Evolutionary conservation across 1,140 invertebrate species (phyloP).

Genomic region (Oedothorax gibbosus): DNA sequence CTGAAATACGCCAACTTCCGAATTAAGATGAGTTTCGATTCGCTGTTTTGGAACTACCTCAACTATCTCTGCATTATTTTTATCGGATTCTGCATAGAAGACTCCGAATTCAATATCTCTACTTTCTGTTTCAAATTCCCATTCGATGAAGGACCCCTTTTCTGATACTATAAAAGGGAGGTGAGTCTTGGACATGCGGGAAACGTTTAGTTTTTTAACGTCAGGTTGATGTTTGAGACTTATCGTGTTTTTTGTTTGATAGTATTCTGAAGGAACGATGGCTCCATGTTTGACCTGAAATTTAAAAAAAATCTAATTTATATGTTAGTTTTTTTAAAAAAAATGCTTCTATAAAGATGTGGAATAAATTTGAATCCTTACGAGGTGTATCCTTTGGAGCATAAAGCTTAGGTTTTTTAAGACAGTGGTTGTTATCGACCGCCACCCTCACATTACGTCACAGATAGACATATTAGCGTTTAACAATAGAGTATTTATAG

Average conservation of each 20-base stretch:
- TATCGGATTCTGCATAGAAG: slow-evolving; percentile 70
- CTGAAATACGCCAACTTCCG: slow-evolving; percentile 81
- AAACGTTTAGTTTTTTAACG: slow-evolving; percentile 7
- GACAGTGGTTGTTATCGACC: too few relatives aligned
- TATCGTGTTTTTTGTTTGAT: slow-evolving; percentile 69
- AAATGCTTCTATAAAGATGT: too few relatives aligned
- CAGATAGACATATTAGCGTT: too few relatives aligned
- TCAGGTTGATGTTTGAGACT: slow-evolving; percentile 1
- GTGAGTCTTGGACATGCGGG: slow-evolving; percentile 19
- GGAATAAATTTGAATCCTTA: too few relatives aligned
- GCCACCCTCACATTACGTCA: too few relatives aligned
- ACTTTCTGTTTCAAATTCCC: slow-evolving; percentile 87
- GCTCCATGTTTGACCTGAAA: slow-evolving; percentile 79
- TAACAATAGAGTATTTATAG: too few relatives aligned
- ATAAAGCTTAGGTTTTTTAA: too few relatives aligned
- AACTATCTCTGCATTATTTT: slow-evolving; percentile 74
- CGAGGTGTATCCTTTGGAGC: too few relatives aligned
- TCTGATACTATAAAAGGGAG: slow-evolving; percentile 76
- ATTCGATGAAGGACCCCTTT: slow-evolving; percentile 78
- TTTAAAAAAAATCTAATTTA: slow-evolving; percentile 21
- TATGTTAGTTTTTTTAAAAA: too few relatives aligned
- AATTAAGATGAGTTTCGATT: slow-evolving; percentile 79
- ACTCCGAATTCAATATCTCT: slow-evolving; percentile 91
- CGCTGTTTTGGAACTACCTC: slow-evolving; percentile 78
- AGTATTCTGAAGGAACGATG: slow-evolving; percentile 81